These are phyloP conservation scores for Barypeithes pellucidus DNA, from an alignment of 2,888 invertebrate genomes.

Conservation along the genomic window DNA sequence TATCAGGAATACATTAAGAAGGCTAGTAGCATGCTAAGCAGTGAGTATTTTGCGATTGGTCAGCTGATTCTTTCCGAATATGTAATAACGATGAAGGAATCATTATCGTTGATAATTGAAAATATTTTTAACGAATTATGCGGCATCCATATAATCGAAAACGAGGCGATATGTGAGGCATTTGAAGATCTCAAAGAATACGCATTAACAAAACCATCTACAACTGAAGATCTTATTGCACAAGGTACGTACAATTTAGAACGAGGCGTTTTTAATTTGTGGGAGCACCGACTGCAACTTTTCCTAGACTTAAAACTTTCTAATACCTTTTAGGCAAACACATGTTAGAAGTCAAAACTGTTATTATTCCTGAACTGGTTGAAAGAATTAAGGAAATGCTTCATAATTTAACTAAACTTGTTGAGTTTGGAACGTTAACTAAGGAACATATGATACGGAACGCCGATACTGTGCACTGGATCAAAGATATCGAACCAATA, in stretches of 20 bases:
- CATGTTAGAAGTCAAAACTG: conserved; percentile 85
- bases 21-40: conserved; percentile 77
- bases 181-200: conserved; percentile 81
- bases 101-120: conserved; percentile 75
- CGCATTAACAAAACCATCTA: conserved; percentile 82
- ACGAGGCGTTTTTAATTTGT: too few relatives aligned
- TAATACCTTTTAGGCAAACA: conserved; percentile 68
- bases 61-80: conserved; percentile 78
- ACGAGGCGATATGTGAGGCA: conserved; percentile 79
- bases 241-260: too few relatives aligned
- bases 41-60: conserved; percentile 80
- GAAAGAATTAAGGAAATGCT: conserved; percentile 81
- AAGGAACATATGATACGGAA: conserved; percentile 86
- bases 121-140: conserved; percentile 77
- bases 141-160: conserved; percentile 77
- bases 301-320: background rate
- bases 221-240: conserved; percentile 87
- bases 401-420: conserved; percentile 78
- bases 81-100: conserved; percentile 75
- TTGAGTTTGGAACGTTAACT: conserved; percentile 84
- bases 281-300: too few relatives aligned
- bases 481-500: conserved; percentile 84
- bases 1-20: conserved; percentile 76
- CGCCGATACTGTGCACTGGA: conserved; percentile 88
- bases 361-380: conserved; percentile 79